These are phyloP conservation scores for Cervus canadensis DNA, from an alignment of 2,113 vertebrate species.

Conservation along the genomic window DNA sequence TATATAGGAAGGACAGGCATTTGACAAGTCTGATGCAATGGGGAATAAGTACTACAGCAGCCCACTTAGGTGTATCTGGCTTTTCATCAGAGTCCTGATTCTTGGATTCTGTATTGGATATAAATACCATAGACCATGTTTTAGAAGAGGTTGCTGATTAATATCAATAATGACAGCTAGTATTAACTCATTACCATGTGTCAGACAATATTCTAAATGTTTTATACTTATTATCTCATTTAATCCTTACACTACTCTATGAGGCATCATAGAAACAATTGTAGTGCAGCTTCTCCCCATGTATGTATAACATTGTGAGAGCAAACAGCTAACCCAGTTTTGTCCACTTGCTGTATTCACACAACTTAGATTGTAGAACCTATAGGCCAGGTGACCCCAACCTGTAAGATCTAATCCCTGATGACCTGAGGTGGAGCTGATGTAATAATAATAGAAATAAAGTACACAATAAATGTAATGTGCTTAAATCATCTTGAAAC, in stretches of 20 bases:
- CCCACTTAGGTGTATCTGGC: not conserved
- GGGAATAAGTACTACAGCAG: not conserved
- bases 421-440: not conserved
- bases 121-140: not conserved
- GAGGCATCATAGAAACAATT: not conserved
- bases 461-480: not conserved
- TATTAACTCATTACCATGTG: not conserved
- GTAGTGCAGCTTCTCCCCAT: not conserved
- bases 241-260: not conserved
- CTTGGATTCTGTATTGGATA: not conserved
- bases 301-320: not conserved
- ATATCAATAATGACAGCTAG: not conserved
- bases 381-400: not conserved
- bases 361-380: not conserved
- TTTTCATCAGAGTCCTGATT: not conserved
- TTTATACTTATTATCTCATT: not conserved
- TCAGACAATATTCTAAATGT: not conserved
- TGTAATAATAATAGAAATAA: not conserved
- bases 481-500: not conserved
- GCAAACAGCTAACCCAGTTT: not conserved
- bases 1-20: not conserved
- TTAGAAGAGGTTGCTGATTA: not conserved
- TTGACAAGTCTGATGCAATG: not conserved
- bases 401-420: not conserved
- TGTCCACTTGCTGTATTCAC: not conserved